A percentile compares a stretch with the other conserved stretches of the same genome.
phyloP scores from a whole-genome alignment of 1,140 invertebrate species.

The Branchinecta lynchi region DNA sequence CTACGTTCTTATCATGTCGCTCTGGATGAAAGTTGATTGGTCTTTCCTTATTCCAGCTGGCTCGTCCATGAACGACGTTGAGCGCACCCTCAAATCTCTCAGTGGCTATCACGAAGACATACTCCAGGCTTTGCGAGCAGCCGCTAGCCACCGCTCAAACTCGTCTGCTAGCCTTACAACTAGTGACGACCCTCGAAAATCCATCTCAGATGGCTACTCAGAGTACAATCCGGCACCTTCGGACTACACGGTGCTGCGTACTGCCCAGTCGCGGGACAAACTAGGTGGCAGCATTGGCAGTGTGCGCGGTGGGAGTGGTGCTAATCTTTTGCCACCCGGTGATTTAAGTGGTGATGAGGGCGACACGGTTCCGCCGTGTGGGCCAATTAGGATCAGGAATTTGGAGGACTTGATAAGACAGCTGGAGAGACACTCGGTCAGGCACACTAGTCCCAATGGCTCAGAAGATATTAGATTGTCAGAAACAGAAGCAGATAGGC shows the following conservation, averaged over 20 bases:
- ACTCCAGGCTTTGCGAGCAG: conserved; percentile 61
- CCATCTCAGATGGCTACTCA: conserved; percentile 41
- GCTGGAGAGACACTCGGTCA: conserved; percentile 66
- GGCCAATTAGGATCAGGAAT: conserved; percentile 55
- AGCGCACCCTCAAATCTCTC: conserved; percentile 62
- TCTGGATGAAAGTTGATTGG: background rate
- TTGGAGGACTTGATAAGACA: conserved; percentile 78
- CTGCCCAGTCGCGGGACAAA: conserved; percentile 36
- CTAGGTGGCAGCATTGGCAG: conserved; percentile 41
- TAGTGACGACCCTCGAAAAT: conserved; percentile 45
- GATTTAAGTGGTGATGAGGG: conserved; percentile 32
- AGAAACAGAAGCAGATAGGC: conserved; percentile 72
- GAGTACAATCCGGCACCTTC: conserved; percentile 21
- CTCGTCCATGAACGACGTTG: conserved; percentile 43
- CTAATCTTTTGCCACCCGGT: conserved; percentile 36
- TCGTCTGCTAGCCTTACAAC: conserved; percentile 40
- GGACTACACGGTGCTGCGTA: conserved; percentile 19
- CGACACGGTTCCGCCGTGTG: conserved; percentile 29
- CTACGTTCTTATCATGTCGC: background rate
- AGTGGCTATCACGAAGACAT: conserved; percentile 88
- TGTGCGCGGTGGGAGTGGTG: conserved; percentile 23
- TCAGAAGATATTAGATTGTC: conserved; percentile 82
- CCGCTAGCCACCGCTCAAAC: conserved; percentile 36
- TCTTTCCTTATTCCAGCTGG: conserved; percentile 37
- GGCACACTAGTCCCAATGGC: conserved; percentile 67